Base-by-base conservation (phyloP, 1,140 invertebrate species). In the Scaptodrosophila lebanonensis region DNA sequence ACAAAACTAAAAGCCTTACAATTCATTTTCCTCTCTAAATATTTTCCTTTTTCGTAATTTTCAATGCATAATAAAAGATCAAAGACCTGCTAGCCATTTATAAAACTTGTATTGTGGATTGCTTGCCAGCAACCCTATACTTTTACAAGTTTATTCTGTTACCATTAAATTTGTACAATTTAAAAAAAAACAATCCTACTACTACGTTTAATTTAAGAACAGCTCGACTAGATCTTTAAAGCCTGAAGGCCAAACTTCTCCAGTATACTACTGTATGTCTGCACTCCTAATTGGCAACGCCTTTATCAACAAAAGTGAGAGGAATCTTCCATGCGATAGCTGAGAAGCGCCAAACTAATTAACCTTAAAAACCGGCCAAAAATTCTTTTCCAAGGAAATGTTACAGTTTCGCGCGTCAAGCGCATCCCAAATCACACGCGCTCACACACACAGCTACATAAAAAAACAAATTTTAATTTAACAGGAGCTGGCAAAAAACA, bases 241-340 rank as follows among this genome's bases (percentile, higher is more conserved):
- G 62, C 36, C 27, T 52, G 61, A 66, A 66, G 63, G 63, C 66
- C 62, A 66, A 56, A 58, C 16, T 13, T 20, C 32, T 49, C 45
- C 45, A 35, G 57, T 59, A 47, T 54, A 17, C 32, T 27, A 27
- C 20, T 32, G 13, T 17, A 35, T 13, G 7, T 40, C 22, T n/a
- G n/a, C 18, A 9, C 17, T 13, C 20, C 67, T 77, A 79, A 77
- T 77, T 77, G 73, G 73, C 73, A 79, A 68, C 67, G 72, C 72
- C 72, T 72, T 77, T 59, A 68, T 59, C 73, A 68, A 72, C 72
- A 79, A 63, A 79, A 77, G 72, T 77, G 72, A 79, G 72, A 76
- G 72, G 63, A 77, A 77, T 77, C 73, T 72, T 77, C 72, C 49
- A 51, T 43, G 48, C 52, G 44, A 45, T n/a, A 68, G 67, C 53